These are phyloP conservation scores for Falco peregrinus DNA, from an alignment of 2,797 vertebrate genomes.

Conservation along the genomic window DNA sequence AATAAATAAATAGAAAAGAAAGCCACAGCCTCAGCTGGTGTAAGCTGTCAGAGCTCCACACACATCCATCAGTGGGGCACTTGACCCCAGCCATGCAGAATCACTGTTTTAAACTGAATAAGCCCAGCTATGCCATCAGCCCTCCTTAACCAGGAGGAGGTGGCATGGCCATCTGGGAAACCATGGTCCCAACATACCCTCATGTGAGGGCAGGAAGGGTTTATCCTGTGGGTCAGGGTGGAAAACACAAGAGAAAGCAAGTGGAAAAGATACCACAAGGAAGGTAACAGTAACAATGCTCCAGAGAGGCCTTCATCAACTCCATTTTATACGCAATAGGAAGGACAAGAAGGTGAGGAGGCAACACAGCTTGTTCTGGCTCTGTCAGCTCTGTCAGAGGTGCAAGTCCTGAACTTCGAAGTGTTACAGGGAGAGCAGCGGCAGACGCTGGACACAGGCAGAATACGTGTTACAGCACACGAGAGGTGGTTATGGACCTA, in stretches of 20 bases:
- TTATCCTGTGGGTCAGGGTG: not conserved
- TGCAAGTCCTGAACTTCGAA: not conserved
- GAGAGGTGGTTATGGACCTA: not conserved
- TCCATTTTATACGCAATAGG: not conserved
- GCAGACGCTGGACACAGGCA: not conserved
- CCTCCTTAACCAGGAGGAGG: accelerated
- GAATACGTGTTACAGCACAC: not conserved
- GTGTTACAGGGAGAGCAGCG: not conserved
- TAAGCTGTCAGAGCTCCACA: not conserved
- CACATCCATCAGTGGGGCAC: not conserved
- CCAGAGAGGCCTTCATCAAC: not conserved
- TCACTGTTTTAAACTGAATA: not conserved
- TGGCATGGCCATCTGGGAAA: not conserved
- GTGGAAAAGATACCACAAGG: not conserved
- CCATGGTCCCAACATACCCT: accelerated
- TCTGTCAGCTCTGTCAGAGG: not conserved
- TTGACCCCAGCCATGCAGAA: not conserved
- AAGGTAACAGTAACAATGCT: not conserved
- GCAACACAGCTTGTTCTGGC: not conserved
- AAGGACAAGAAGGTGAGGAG: not conserved
- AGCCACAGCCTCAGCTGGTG: not conserved
- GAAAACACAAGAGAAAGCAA: not conserved
- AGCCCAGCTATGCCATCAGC: not conserved
- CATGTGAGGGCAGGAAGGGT: not conserved
- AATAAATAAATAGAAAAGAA: not conserved